Percentiles rank a stretch among this genome's conserved stretches.
Evolutionary conservation across 2,888 invertebrate species (phyloP).

Genomic region (Julus scandinavius): DNA sequence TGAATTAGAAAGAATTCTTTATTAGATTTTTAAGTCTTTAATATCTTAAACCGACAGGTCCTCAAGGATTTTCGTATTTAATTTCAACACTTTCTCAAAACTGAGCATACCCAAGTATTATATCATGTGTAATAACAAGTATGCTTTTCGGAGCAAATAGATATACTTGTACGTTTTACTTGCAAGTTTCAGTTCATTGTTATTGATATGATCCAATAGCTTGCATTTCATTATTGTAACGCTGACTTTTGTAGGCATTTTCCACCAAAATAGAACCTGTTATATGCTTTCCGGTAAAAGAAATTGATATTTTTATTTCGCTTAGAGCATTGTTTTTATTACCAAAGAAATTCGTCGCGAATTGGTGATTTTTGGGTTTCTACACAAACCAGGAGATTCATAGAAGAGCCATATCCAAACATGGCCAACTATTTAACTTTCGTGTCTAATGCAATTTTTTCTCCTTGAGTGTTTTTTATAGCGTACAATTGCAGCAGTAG

Average conservation of each 20-base stretch:
- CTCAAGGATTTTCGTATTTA: too few species aligned
- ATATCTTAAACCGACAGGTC: too few species aligned
- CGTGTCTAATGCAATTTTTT: constrained; percentile 12
- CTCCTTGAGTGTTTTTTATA: constrained; percentile 7
- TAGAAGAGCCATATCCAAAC: background rate
- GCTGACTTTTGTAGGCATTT: background rate
- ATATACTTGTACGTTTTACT: background rate
- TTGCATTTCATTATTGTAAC: background rate
- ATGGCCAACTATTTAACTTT: background rate
- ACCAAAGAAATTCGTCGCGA: constrained; percentile 9
- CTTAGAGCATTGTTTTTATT: constrained; percentile 23
- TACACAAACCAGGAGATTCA: background rate
- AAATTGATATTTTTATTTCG: constrained; percentile 12
- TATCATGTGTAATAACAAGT: too few species aligned
- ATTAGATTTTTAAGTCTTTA: too few species aligned
- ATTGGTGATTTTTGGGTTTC: background rate
- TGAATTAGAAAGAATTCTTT: too few species aligned
- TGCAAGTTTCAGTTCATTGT: background rate
- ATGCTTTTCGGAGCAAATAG: too few species aligned
- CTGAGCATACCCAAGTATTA: too few species aligned
- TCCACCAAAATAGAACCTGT: background rate
- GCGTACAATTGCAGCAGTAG: constrained; percentile 33
- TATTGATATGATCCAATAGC: background rate
- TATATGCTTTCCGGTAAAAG: background rate
- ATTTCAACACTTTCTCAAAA: too few species aligned